A percentile compares a stretch with the other conserved stretches of the same genome.
Evolutionary conservation across 2,888 invertebrate species (phyloP).

Genomic region (Rhagophthalmus giganteus): DNA sequence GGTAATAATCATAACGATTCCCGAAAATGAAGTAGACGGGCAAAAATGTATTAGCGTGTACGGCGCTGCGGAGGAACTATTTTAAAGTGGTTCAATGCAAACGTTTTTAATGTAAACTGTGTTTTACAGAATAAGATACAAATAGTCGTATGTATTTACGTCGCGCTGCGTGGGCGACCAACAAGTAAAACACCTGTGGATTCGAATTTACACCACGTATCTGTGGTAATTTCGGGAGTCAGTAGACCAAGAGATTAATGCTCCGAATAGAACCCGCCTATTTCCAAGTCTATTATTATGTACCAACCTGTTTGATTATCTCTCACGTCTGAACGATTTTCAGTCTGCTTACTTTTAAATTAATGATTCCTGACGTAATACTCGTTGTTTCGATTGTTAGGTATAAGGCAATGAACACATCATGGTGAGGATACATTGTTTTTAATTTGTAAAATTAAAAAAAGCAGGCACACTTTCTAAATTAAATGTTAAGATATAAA

Average conservation of each 20-base stretch:
- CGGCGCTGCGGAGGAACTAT: too few species aligned
- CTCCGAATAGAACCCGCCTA: conserved; percentile 7
- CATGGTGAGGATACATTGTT: too few species aligned
- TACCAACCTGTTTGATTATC: conserved; percentile 12
- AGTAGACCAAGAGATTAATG: conserved; percentile 27
- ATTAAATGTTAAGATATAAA: neutral
- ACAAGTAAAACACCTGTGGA: conserved; percentile 30
- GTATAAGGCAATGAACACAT: too few species aligned
- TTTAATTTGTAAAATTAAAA: too few species aligned
- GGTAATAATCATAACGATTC: too few species aligned
- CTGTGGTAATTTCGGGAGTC: conserved; percentile 29
- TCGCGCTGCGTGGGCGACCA: conserved; percentile 22
- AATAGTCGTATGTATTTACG: conserved; percentile 16
- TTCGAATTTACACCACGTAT: conserved; percentile 27
- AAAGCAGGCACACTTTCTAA: too few species aligned
- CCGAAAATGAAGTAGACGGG: too few species aligned
- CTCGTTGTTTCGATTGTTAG: conserved; percentile 1
- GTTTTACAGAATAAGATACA: conserved; percentile 12
- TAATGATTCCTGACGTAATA: neutral
- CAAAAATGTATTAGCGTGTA: too few species aligned
- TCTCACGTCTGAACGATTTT: conserved; percentile 1
- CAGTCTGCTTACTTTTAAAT: neutral
- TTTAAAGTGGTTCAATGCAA: too few species aligned
- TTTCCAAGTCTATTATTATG: conserved; percentile 12
- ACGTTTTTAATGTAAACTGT: conserved; percentile 10